phyloP scores from a whole-genome alignment of 2,797 vertebrate species.

The Hipposideros larvatus region DNA sequence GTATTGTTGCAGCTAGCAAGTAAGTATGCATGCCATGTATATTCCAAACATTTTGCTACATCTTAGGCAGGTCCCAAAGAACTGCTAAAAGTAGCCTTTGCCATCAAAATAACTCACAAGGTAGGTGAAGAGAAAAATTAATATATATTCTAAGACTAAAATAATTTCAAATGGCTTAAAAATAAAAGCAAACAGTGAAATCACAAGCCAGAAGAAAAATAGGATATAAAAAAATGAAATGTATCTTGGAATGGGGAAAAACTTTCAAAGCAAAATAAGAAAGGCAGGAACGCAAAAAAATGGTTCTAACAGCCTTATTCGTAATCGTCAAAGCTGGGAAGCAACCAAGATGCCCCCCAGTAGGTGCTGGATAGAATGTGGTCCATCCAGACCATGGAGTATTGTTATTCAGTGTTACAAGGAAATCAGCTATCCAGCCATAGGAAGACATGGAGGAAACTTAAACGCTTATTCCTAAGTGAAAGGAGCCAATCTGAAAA shows the following conservation, averaged over 20 bases:
- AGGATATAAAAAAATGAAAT: neutral
- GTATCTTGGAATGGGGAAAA: neutral
- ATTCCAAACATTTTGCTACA: rapidly evolving
- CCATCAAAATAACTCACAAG: neutral
- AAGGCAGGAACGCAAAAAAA: neutral
- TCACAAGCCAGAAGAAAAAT: neutral
- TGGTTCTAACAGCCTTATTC: neutral
- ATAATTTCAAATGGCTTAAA: neutral
- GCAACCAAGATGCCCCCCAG: neutral
- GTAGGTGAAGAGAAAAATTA: neutral
- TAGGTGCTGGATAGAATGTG: neutral
- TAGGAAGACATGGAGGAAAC: neutral
- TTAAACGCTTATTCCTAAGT: neutral
- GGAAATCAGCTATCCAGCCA: neutral
- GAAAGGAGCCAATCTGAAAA: neutral
- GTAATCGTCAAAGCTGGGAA: neutral
- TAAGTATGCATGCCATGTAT: rapidly evolving
- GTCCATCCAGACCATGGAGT: neutral
- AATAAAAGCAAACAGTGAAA: neutral
- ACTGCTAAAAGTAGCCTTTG: neutral
- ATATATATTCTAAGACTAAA: neutral
- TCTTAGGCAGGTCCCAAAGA: neutral
- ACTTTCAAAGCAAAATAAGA: neutral
- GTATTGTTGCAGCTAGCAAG: too few relatives aligned
- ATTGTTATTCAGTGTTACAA: neutral